A percentile compares a stretch with the other conserved stretches of the same genome.
Evolutionary conservation across 2,113 vertebrate genomes (phyloP).

Genomic region (Strigops habroptila): DNA sequence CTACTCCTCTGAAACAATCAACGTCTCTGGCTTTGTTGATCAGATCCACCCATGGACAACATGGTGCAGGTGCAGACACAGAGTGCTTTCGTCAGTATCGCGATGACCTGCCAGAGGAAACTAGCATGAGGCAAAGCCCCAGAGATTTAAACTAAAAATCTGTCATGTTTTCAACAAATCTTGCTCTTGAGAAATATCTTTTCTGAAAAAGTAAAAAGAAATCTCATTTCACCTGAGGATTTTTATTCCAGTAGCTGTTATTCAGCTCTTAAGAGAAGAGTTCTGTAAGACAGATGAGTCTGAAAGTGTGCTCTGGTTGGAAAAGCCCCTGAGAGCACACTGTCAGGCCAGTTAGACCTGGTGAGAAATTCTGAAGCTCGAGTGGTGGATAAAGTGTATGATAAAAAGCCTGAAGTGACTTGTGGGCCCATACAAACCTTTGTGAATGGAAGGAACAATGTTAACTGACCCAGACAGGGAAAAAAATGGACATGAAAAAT

Average conservation of each 20-base stretch:
- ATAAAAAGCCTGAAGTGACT: conserved; percentile 8
- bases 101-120: not conserved
- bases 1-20: not conserved
- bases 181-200: not conserved
- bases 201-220: not conserved
- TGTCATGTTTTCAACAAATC: not conserved
- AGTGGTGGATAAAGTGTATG: not conserved
- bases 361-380: not conserved
- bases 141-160: not conserved
- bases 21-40: not conserved
- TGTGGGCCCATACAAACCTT: not conserved
- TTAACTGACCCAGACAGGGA: not conserved
- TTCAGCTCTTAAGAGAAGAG: not conserved
- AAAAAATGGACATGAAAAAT: not conserved
- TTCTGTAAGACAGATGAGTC: not conserved
- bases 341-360: not conserved
- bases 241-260: not conserved
- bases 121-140: not conserved
- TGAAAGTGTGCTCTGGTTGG: not conserved
- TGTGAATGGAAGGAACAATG: not conserved
- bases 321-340: not conserved
- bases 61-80: not conserved
- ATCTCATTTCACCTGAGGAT: not conserved
- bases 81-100: not conserved
- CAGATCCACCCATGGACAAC: not conserved